Conservation (phyloP, 2,113 vertebrate genomes). For the Paradoxurus hermaphroditus region DNA sequence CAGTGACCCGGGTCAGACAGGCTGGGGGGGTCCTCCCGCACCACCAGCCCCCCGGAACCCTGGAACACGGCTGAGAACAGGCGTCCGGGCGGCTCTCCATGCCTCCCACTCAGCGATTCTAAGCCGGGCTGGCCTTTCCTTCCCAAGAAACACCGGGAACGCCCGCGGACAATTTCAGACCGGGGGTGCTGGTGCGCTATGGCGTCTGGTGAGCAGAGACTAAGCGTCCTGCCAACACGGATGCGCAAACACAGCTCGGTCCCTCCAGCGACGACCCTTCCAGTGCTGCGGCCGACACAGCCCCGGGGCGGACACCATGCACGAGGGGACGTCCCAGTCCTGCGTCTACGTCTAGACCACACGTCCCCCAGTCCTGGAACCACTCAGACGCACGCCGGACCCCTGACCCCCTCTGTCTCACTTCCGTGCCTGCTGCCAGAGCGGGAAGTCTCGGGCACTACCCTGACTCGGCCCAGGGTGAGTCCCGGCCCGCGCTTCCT, state of each 20-base stretch:
- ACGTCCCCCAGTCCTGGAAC: not conserved
- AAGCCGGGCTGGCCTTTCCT: accelerated
- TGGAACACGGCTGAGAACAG: too few relatives aligned
- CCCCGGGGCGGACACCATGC: accelerated
- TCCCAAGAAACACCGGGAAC: not conserved
- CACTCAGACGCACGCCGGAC: accelerated
- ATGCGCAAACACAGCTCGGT: too few relatives aligned
- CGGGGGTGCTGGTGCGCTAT: too few relatives aligned
- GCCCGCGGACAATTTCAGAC: not conserved
- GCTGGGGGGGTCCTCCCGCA: not conserved
- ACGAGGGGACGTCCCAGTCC: not conserved
- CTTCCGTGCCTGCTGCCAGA: not conserved
- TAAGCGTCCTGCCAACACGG: too few relatives aligned
- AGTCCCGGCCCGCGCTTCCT: too few relatives aligned
- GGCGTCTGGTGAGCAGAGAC: accelerated
- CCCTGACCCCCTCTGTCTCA: accelerated
- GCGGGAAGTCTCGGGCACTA: accelerated
- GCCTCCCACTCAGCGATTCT: too few relatives aligned
- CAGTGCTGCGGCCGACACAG: not conserved
- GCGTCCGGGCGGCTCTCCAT: accelerated
- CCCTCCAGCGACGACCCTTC: too few relatives aligned
- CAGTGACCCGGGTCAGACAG: not conserved
- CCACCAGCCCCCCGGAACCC: accelerated
- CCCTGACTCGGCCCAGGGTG: accelerated
- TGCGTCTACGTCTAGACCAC: accelerated